A percentile compares a stretch with the other conserved stretches of the same genome.
Evolutionary conservation across 2,888 invertebrate species (phyloP).

Genomic region (Podotricha telesiphe): DNA sequence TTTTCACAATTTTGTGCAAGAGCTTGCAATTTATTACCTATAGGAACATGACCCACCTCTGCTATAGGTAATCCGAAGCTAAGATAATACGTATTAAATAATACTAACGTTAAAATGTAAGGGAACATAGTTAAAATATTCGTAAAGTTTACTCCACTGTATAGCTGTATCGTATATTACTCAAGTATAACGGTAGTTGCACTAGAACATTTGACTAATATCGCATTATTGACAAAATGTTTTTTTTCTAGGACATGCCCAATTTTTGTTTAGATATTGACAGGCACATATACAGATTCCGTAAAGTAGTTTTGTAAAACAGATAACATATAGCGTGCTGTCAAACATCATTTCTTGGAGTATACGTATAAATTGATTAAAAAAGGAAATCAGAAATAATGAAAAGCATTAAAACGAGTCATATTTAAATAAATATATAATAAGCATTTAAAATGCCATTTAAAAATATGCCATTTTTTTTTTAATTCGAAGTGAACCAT

Average conservation of each 20-base stretch:
- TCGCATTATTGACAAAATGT: slow-evolving; percentile 8
- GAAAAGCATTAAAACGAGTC: no score
- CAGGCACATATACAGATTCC: neutral
- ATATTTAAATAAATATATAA: no score
- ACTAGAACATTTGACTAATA: slow-evolving; percentile 16
- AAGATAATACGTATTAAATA: slow-evolving; percentile 59
- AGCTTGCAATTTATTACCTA: slow-evolving; percentile 46
- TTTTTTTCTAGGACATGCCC: neutral
- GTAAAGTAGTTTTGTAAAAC: neutral
- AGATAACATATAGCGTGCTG: neutral
- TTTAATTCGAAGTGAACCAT: no score
- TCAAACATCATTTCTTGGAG: no score
- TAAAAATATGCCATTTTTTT: no score
- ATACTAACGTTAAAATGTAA: slow-evolving; percentile 58
- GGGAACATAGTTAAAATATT: slow-evolving; percentile 57
- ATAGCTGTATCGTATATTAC: slow-evolving; percentile 6
- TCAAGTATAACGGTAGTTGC: slow-evolving; percentile 27
- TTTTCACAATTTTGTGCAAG: slow-evolving; percentile 62
- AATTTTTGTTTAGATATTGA: slow-evolving; percentile 1
- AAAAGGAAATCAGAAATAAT: no score
- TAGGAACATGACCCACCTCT: slow-evolving; percentile 37
- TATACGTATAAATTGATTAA: no score
- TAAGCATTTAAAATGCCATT: no score
- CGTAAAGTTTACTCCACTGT: neutral
- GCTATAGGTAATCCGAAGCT: slow-evolving; percentile 61